These are phyloP conservation scores for Anoura caudifer DNA, from an alignment of 2,113 vertebrate species.

Conservation along the genomic window DNA sequence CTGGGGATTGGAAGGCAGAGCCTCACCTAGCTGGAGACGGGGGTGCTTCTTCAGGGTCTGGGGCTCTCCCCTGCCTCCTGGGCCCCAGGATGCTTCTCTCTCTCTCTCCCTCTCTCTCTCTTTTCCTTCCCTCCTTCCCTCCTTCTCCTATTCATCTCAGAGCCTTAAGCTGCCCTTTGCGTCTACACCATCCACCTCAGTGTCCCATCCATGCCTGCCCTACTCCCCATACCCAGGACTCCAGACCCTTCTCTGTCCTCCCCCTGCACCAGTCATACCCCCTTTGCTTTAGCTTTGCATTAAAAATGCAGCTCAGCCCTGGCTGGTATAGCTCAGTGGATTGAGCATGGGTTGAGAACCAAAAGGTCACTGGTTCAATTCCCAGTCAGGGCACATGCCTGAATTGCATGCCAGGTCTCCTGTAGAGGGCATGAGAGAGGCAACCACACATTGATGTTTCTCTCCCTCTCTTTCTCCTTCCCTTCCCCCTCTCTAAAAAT, in stretches of 20 bases:
- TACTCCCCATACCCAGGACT: not conserved
- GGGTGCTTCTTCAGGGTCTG: not conserved
- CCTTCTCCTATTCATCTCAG: not conserved
- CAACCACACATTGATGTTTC: no score
- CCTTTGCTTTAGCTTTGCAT: not conserved
- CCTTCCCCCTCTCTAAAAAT: no score
- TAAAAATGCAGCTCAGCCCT: not conserved
- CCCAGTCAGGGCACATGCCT: no score
- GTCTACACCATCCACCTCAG: not conserved
- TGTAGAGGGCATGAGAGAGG: no score
- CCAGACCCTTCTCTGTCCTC: not conserved
- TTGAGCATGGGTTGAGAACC: no score
- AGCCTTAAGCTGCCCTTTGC: not conserved
- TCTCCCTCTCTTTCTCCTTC: no score
- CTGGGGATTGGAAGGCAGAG: not conserved
- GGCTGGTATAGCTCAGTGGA: no score
- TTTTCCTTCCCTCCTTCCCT: not conserved
- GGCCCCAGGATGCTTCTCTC: no score
- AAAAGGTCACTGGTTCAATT: no score
- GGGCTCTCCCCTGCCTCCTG: not conserved
- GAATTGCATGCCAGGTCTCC: no score
- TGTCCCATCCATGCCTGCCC: not conserved
- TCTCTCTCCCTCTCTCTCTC: not conserved
- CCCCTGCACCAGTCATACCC: not conserved
- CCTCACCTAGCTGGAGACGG: accelerated